Evolutionary conservation across 2,888 invertebrate genomes (phyloP), one percentile per base, ranked within the genome.

Genomic region (Hirtodrosophila duncani): DNA sequence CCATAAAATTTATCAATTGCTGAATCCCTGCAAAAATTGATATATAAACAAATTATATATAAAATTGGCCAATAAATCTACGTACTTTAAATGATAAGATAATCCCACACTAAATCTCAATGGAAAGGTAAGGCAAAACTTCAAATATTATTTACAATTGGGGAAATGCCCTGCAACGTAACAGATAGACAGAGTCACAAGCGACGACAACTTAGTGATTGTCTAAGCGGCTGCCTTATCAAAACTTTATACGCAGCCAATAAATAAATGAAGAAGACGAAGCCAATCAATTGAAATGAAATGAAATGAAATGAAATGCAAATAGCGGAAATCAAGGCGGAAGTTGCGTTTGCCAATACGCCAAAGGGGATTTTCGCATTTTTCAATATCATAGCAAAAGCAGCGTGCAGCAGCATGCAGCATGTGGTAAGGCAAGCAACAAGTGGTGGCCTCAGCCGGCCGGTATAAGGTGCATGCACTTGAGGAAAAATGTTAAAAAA

Each of bases 1-100:
- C 21, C 39, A 38, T 46, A 49, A 38, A 36, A 20, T 26, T 13
- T 13, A 38, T 31, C 20, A 52, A 57, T 52, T 44, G 50, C 9
- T 3, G 53, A 79, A 63, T 59, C 51, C 56, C 41, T 36, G 68
- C 43, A 26, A 27, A 53, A 33, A 55, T 49, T 23, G 50, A 27
- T 37, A 58, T 59, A 42, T 65, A 75, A 72, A 51, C 39, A 63
- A 67, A 67, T 58, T 29, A 44, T 71, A 63, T 71, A 51, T 7
- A 43, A 51, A 26, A n/a, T n/a, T 34, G 14, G 37, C 18, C 41
- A 38, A 44, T 21, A n/a, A n/a, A n/a, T n/a, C n/a, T n/a, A n/a
- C 29, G 5, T 24, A 17, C 9, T 16, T 18, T 24, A n/a, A 4
- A 2, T 8, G 71, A 71, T 71, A 64, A 71, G 81, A 61, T 72